Percentiles rank a stretch among this genome's conserved stretches.
These are phyloP conservation scores for Fregetta grallaria DNA, from an alignment of 2,113 vertebrate genomes.

Conservation along the genomic window DNA sequence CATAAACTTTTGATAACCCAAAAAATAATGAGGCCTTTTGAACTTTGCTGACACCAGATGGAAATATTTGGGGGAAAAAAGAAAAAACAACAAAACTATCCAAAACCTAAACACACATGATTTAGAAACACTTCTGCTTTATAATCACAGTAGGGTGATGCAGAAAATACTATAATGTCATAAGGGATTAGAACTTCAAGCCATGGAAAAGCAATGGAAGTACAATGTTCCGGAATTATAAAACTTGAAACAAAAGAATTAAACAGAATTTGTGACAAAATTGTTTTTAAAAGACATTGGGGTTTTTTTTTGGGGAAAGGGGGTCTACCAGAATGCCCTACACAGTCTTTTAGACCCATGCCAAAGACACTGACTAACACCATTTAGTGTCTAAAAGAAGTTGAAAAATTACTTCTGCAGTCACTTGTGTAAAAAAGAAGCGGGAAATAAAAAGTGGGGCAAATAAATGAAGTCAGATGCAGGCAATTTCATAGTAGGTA, in stretches of 20 bases:
- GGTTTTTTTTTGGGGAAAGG: fast-evolving
- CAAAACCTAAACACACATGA: background rate
- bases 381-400: background rate
- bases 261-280: background rate
- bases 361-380: background rate
- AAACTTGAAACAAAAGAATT: background rate
- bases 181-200: background rate
- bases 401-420: background rate
- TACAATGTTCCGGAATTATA: background rate
- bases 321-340: background rate
- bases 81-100: background rate
- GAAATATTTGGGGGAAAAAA: background rate
- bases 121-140: background rate
- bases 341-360: background rate
- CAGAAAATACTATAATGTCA: background rate
- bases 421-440: background rate
- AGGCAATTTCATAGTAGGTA: background rate
- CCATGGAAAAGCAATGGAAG: background rate
- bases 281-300: background rate
- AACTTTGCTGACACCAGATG: background rate
- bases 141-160: background rate
- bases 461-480: background rate
- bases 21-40: background rate
- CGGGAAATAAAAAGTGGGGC: background rate
- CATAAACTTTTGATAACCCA: background rate